Percentiles rank a stretch among this genome's conserved stretches.
phyloP scores from a whole-genome alignment of 2,797 vertebrate genomes.

The Margarornis squamiger region DNA sequence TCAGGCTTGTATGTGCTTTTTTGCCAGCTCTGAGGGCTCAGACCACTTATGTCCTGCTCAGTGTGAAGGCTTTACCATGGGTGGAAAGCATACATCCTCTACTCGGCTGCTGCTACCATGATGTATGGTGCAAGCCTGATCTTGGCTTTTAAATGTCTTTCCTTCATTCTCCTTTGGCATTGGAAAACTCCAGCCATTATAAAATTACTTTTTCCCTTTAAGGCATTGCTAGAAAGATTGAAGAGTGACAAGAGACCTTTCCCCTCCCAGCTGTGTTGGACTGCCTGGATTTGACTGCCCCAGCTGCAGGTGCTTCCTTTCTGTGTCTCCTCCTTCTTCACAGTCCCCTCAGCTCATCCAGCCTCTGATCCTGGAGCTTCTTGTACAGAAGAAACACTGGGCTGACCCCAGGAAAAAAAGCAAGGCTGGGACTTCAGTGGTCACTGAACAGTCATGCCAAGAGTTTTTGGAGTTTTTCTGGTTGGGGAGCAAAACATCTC shows the following conservation, averaged over 20 bases:
- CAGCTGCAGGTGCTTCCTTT: background rate
- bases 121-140: background rate
- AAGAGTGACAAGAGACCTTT: background rate
- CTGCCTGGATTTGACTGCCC: background rate
- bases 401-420: background rate
- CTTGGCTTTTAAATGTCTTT: slow-evolving; percentile 2
- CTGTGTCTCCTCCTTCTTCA: background rate
- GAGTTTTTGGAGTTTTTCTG: background rate
- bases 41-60: background rate
- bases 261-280: background rate
- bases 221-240: background rate
- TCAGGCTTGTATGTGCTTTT: background rate
- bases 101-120: background rate
- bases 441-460: background rate
- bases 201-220: background rate
- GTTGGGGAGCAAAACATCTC: background rate
- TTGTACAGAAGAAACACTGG: background rate
- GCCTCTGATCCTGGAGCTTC: background rate
- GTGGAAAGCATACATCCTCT: background rate
- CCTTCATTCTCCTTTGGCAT: background rate
- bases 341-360: background rate
- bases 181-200: background rate
- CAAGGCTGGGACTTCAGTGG: background rate
- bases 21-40: background rate
- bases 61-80: background rate